Evolutionary conservation across 2,113 vertebrate species (phyloP), one percentile per base, ranked within the genome.

Genomic region (Tamias sibiricus): DNA sequence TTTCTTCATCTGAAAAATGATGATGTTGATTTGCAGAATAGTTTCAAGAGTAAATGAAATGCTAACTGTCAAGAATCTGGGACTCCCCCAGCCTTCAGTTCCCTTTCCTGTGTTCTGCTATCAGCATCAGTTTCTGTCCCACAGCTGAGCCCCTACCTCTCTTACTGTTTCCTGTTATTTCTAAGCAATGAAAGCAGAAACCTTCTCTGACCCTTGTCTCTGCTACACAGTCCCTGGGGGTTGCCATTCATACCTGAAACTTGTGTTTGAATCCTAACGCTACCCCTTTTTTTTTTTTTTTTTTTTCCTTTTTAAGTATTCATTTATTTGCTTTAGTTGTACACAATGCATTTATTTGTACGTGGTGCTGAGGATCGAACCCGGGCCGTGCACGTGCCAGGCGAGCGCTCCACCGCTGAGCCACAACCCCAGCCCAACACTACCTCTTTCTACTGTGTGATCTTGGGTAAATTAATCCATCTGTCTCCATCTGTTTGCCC

Each of bases 1-100:
- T 74, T 90, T 92, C 68, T 92, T 90, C 32, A 64, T 47, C 54
- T 84, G 37, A 57, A 79, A 95, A 87, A 54, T 52, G 37, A 47
- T 35, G 32, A 26, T 79, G 37, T 69, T 80, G 37, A 40, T 40
- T 90, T 79, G 37, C 16, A 90, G 89, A 80, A 91, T 57, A 57
- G 32, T 49, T 94, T n/a, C 54, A 59, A 74, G 32, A 89, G 42
- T 35, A 77, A 77, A 40, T 42, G 30, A 72, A 54, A 26, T 52
- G 47, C 11, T 44, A 49, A 49, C 20, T 47, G 49, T 54, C 32
- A 80, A 92, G 26, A 7, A n/a, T 35, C 79, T 76, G 14, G 28
- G 10, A 17, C 37, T 9, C n/a, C 52, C 35, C 17, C 35, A 44
- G 5, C n/a, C 62, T 66, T 88, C 69, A 52, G 14, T 26, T n/a